These are phyloP conservation scores for Peromyscus nudipes DNA, from an alignment of 2,797 vertebrate species.

Conservation along the genomic window DNA sequence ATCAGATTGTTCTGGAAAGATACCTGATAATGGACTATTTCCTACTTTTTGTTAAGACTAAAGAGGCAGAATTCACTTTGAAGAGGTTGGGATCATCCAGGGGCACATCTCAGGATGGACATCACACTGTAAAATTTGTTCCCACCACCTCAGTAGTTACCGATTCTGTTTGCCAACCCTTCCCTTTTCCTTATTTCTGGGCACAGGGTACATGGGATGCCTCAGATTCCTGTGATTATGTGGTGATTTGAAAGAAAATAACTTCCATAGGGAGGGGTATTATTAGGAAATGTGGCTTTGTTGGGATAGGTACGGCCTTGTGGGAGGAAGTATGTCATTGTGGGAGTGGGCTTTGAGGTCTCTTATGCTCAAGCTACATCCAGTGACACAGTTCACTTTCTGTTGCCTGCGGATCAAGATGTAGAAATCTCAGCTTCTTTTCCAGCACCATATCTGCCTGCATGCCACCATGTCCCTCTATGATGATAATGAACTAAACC, in stretches of 20 bases:
- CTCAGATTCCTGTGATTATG: not conserved
- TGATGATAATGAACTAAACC: not conserved
- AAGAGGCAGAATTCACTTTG: not conserved
- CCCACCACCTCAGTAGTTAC: not conserved
- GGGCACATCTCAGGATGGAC: not conserved
- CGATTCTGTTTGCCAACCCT: not conserved
- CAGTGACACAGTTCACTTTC: not conserved
- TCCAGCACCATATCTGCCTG: not conserved
- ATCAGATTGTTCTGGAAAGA: not conserved
- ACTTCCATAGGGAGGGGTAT: not conserved
- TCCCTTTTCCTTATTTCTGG: constrained; percentile 18
- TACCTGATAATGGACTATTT: not conserved
- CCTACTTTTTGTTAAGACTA: not conserved
- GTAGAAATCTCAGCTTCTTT: not conserved
- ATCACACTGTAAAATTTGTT: not conserved
- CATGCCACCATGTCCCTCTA: not conserved
- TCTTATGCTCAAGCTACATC: not conserved
- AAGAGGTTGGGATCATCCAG: not conserved
- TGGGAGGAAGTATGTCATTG: not conserved
- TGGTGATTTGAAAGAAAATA: not conserved
- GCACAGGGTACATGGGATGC: not conserved
- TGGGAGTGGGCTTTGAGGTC: not conserved
- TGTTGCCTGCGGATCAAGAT: not conserved
- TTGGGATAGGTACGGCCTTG: not conserved
- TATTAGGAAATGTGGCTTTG: not conserved